These are phyloP conservation scores for Lucifuga dentata DNA, from an alignment of 2,113 vertebrate genomes.

Conservation along the genomic window DNA sequence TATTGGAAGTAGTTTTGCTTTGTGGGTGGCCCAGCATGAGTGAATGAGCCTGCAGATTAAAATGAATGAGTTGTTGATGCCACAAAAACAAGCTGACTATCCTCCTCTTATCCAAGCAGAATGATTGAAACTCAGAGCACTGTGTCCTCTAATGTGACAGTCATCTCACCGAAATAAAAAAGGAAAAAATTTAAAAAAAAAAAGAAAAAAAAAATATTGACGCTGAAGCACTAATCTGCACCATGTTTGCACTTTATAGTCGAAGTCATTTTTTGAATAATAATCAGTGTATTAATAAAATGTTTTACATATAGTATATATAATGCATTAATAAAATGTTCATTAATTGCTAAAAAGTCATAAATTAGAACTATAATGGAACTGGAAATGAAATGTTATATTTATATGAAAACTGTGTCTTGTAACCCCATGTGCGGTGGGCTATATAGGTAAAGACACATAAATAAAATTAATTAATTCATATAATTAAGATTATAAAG, in stretches of 20 bases:
- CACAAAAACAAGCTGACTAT: conserved; percentile 50
- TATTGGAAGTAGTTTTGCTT: conserved; percentile 13
- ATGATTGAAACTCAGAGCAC: conserved; percentile 19
- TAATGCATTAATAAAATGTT: too few species aligned
- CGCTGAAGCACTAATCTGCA: background rate
- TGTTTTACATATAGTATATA: too few species aligned
- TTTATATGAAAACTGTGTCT: too few species aligned
- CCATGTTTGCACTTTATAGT: background rate
- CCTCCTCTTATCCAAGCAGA: conserved; percentile 13
- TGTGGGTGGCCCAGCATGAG: conserved; percentile 62
- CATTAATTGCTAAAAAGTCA: too few species aligned
- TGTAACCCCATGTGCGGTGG: too few species aligned
- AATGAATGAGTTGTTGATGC: conserved; percentile 48
- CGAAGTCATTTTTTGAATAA: background rate
- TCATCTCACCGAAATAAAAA: conserved; percentile 1
- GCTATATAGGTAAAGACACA: too few species aligned
- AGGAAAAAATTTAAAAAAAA: background rate
- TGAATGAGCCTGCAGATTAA: conserved; percentile 30
- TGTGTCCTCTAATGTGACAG: background rate
- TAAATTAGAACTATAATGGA: too few species aligned
- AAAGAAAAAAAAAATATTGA: too few species aligned
- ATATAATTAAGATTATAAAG: too few species aligned
- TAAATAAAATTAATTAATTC: too few species aligned
- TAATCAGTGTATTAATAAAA: background rate
- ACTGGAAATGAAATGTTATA: too few species aligned